A percentile compares a stretch with the other conserved stretches of the same genome.
Evolutionary conservation across 2,113 vertebrate species (phyloP).

Genomic region (Neodon shergylaensis): DNA sequence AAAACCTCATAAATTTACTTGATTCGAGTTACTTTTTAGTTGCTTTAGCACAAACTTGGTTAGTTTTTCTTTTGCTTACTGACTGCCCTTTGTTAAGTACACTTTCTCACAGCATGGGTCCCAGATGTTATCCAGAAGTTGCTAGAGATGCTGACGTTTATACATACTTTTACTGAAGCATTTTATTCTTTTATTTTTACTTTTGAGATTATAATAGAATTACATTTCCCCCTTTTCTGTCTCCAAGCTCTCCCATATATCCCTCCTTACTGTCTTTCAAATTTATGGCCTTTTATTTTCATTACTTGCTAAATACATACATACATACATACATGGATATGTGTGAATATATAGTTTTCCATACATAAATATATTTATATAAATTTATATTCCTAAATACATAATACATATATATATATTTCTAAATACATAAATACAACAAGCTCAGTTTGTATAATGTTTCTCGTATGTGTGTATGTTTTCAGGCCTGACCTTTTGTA

Average conservation of each 20-base stretch:
- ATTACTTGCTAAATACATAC: background rate
- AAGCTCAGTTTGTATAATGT: background rate
- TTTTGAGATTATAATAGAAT: background rate
- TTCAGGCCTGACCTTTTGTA: background rate
- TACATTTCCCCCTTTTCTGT: background rate
- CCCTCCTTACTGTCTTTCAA: background rate
- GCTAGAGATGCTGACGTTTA: background rate
- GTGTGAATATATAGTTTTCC: background rate
- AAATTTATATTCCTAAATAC: background rate
- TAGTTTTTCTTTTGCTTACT: background rate
- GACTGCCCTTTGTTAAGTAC: background rate
- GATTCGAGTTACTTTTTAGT: background rate
- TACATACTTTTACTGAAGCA: background rate
- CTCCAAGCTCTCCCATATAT: background rate
- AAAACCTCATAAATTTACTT: conserved; percentile 25
- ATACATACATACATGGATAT: background rate
- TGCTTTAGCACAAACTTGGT: background rate
- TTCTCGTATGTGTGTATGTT: background rate
- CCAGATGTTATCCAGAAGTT: background rate
- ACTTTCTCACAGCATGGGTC: background rate
- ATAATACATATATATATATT: background rate
- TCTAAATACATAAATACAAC: background rate
- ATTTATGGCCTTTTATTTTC: background rate
- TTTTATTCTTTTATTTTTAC: background rate
- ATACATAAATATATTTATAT: background rate